These are phyloP conservation scores for Pandemis corylana DNA, from an alignment of 2,888 invertebrate species.

Conservation along the genomic window DNA sequence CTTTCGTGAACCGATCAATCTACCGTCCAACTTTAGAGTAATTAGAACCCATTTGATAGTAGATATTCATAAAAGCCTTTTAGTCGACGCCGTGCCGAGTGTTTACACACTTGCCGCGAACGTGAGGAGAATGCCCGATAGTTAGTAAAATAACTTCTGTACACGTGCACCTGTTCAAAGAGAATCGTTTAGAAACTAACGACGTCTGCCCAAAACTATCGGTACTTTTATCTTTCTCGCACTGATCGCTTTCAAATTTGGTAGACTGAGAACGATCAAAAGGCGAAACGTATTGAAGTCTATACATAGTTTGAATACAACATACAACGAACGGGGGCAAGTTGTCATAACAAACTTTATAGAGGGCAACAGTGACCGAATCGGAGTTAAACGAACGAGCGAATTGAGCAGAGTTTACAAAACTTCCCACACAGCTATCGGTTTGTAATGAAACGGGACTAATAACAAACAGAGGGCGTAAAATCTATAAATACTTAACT, in stretches of 20 bases:
- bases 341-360: constrained; percentile 47
- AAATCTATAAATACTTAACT: constrained; percentile 3
- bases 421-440: constrained; percentile 25
- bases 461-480: constrained; percentile 10
- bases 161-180: constrained; percentile 80
- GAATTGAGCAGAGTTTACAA: constrained; percentile 40
- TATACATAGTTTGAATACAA: constrained; percentile 30
- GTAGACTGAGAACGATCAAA: constrained; percentile 28
- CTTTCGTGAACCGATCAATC: constrained; percentile 23
- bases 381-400: constrained; percentile 29
- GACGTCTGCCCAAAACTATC: constrained; percentile 10
- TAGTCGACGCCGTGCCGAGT: constrained; percentile 43
- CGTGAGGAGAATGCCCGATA: constrained; percentile 64
- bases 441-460: constrained; percentile 25
- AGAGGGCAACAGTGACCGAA: constrained; percentile 44
- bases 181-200: constrained; percentile 63
- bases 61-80: constrained; percentile 43
- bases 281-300: constrained; percentile 32
- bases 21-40: constrained; percentile 30
- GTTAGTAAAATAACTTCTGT: constrained; percentile 71
- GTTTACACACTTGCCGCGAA: constrained; percentile 53
- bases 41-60: constrained; percentile 43
- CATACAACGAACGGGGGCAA: constrained; percentile 36
- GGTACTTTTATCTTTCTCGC: constrained; percentile 35
- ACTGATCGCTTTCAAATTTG: constrained; percentile 33